Evolutionary conservation across 2,113 vertebrate species (phyloP).

Genomic region (Colistium nudipinnis): DNA sequence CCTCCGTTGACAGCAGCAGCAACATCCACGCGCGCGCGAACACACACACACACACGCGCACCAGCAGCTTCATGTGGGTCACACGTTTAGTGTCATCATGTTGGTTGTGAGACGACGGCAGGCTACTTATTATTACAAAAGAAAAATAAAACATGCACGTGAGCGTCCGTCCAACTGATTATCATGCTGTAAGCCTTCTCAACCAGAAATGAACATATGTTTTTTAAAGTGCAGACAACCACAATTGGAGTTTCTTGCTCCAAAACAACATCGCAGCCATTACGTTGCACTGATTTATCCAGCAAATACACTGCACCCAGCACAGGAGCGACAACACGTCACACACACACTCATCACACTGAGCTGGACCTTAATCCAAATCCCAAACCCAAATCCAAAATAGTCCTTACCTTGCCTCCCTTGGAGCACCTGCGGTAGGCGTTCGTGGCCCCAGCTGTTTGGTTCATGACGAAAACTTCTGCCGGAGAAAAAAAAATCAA

Average conservation of each 20-base stretch:
- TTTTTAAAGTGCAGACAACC: neutral
- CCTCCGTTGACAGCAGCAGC: constrained; percentile 17
- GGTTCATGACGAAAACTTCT: constrained; percentile 79
- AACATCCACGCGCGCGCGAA: too few species aligned
- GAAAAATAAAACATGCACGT: neutral
- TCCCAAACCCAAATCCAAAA: neutral
- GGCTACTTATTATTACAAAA: too few species aligned
- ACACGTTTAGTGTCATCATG: constrained; percentile 30
- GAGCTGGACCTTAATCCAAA: too few species aligned
- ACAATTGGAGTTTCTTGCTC: neutral
- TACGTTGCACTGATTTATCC: neutral
- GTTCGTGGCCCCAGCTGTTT: constrained; percentile 82
- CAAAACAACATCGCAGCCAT: neutral
- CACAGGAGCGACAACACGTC: neutral
- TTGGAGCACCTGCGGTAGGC: constrained; percentile 81
- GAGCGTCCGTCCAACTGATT: neutral
- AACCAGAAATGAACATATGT: neutral
- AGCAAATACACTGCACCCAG: neutral
- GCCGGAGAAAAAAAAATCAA: neutral
- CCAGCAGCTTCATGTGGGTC: constrained; percentile 38
- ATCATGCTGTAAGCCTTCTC: too few species aligned
- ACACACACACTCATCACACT: too few species aligned
- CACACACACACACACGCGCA: constrained; percentile 12
- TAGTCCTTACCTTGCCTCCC: constrained; percentile 80
- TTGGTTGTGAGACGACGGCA: neutral